phyloP scores from a whole-genome alignment of 1,140 invertebrate species.

The Brachionus plicatilis region DNA sequence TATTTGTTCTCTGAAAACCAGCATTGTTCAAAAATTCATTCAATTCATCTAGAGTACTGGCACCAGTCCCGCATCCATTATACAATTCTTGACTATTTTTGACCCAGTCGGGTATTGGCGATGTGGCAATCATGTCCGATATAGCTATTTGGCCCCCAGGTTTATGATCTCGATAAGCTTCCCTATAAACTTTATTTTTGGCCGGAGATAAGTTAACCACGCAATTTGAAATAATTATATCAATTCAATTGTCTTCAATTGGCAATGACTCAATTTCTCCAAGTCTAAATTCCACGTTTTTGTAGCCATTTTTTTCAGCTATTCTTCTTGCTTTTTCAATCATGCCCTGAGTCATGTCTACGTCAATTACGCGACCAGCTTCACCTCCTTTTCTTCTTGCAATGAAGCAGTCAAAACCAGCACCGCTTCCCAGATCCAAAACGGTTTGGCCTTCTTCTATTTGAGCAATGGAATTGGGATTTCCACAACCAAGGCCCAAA shows the following conservation, averaged over 20 bases:
- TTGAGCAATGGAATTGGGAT: constrained; percentile 49
- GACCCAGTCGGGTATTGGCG: neutral
- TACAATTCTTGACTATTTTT: neutral
- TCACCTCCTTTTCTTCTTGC: constrained; percentile 49
- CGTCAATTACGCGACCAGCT: constrained; percentile 47
- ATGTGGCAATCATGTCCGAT: neutral
- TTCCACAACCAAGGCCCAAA: constrained; percentile 46
- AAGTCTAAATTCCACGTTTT: constrained; percentile 47
- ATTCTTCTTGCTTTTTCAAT: constrained; percentile 47
- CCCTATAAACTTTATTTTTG: constrained; percentile 46
- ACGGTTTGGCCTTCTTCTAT: constrained; percentile 45
- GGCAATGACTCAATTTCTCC: constrained; percentile 50
- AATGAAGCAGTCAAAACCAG: constrained; percentile 49
- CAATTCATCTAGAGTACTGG: neutral
- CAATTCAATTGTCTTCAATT: constrained; percentile 46
- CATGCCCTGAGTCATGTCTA: constrained; percentile 54
- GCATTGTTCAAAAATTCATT: neutral
- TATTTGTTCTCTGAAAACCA: neutral
- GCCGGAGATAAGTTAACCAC: constrained; percentile 49
- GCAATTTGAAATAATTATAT: constrained; percentile 53
- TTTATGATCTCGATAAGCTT: constrained; percentile 48
- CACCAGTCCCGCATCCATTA: constrained; percentile 19
- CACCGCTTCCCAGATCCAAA: constrained; percentile 50
- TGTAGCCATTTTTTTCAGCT: constrained; percentile 47
- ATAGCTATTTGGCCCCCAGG: neutral